A percentile compares a stretch with the other conserved stretches of the same genome.
These are phyloP conservation scores for Redunca redunca DNA, from an alignment of 2,113 vertebrate genomes.

Conservation along the genomic window DNA sequence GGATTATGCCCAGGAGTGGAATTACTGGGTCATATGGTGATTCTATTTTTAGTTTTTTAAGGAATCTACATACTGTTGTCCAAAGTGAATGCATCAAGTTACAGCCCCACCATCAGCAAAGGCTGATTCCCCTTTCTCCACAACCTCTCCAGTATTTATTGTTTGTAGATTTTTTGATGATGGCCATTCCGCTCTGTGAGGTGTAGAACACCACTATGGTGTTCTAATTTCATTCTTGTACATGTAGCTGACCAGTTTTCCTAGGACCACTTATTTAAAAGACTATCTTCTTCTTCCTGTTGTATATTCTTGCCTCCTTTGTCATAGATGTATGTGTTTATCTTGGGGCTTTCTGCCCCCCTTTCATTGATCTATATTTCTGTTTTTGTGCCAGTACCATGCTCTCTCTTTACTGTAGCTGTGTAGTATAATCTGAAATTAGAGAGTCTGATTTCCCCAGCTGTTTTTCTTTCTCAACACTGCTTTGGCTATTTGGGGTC, in stretches of 20 bases:
- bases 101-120: neutral
- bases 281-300: neutral
- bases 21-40: neutral
- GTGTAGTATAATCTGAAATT: neutral
- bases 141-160: neutral
- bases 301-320: neutral
- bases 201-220: neutral
- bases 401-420: neutral
- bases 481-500: neutral
- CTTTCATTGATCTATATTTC: neutral
- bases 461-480: neutral
- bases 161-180: neutral
- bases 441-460: neutral
- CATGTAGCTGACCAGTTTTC: neutral
- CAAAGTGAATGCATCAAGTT: neutral
- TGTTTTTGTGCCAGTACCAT: neutral
- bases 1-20: neutral
- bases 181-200: neutral
- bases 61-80: neutral
- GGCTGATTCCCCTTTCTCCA: neutral
- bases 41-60: neutral
- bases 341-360: neutral
- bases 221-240: neutral
- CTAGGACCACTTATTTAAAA: neutral
- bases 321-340: neutral